phyloP scores from a whole-genome alignment of 2,888 invertebrate genomes.

The Allygus modestus region DNA sequence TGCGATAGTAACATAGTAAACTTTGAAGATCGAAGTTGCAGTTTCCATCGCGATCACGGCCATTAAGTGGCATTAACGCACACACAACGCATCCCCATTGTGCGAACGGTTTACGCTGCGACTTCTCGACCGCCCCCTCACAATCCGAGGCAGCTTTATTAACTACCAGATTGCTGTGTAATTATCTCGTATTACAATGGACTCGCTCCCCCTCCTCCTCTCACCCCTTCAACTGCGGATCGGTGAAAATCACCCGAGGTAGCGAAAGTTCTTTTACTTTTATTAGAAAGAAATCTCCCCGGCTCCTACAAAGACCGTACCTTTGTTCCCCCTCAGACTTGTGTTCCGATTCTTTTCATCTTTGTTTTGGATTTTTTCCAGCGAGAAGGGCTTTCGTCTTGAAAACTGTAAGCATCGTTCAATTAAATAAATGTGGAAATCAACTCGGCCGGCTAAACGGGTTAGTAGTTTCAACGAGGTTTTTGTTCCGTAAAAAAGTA shows the following conservation, averaged over 20 bases:
- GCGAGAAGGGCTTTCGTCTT: not conserved
- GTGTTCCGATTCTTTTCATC: constrained; percentile 12
- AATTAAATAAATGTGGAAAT: not conserved
- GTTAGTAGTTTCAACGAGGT: no score
- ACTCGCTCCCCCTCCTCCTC: constrained; percentile 13
- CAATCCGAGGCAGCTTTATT: constrained; percentile 30
- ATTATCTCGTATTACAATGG: constrained; percentile 44
- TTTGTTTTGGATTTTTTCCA: constrained; percentile 4
- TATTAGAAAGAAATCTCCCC: constrained; percentile 52
- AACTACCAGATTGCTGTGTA: constrained; percentile 44
- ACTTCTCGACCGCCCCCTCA: not conserved
- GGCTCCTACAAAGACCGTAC: not conserved
- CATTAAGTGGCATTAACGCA: not conserved
- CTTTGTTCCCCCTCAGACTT: not conserved
- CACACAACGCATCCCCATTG: not conserved
- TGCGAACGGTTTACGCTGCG: not conserved
- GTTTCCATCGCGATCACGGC: not conserved
- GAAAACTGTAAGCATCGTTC: not conserved
- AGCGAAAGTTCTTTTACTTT: constrained; percentile 42
- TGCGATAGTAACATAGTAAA: not conserved
- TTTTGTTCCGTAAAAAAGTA: no score
- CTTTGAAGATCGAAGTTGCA: not conserved
- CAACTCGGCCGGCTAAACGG: no score
- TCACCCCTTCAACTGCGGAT: constrained; percentile 15
- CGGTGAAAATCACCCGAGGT: constrained; percentile 7